Percentiles rank a stretch among this genome's conserved stretches.
These are phyloP conservation scores for Thamnophis sirtalis DNA, from an alignment of 2,113 vertebrate genomes.

Conservation along the genomic window DNA sequence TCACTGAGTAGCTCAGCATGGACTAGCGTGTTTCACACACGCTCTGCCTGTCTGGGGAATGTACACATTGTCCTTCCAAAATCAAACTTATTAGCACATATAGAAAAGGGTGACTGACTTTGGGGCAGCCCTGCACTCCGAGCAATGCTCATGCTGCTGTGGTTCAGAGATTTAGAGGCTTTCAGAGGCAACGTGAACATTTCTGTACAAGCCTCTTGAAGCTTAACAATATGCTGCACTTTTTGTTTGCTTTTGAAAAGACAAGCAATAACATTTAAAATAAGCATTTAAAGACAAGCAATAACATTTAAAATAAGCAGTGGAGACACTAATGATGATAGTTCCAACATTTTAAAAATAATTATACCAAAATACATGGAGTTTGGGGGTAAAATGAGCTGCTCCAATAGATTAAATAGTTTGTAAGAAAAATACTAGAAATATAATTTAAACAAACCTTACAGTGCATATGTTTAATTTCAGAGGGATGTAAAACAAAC, in stretches of 20 bases:
- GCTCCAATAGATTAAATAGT: neutral
- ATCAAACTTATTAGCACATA: constrained; percentile 80
- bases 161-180: constrained; percentile 61
- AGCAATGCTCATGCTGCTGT: constrained; percentile 50
- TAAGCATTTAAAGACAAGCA: constrained; percentile 54
- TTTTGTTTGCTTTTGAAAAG: constrained; percentile 56
- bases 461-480: neutral
- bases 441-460: neutral
- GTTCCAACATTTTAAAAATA: neutral
- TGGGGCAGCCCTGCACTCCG: constrained; percentile 62
- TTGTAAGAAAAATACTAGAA: neutral
- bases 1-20: constrained; percentile 76
- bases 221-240: constrained; percentile 40
- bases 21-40: constrained; percentile 77
- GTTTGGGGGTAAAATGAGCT: neutral
- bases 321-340: constrained; percentile 38
- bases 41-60: constrained; percentile 77
- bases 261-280: constrained; percentile 48
- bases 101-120: constrained; percentile 80
- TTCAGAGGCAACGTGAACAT: constrained; percentile 54
- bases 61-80: constrained; percentile 81
- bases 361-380: constrained; percentile 10
- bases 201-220: constrained; percentile 53
- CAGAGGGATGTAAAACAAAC: neutral
- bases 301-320: constrained; percentile 43